Percentiles rank a stretch among this genome's conserved stretches.
Evolutionary conservation across 1,140 invertebrate genomes (phyloP).

Genomic region (Drosophila subpulchrella): DNA sequence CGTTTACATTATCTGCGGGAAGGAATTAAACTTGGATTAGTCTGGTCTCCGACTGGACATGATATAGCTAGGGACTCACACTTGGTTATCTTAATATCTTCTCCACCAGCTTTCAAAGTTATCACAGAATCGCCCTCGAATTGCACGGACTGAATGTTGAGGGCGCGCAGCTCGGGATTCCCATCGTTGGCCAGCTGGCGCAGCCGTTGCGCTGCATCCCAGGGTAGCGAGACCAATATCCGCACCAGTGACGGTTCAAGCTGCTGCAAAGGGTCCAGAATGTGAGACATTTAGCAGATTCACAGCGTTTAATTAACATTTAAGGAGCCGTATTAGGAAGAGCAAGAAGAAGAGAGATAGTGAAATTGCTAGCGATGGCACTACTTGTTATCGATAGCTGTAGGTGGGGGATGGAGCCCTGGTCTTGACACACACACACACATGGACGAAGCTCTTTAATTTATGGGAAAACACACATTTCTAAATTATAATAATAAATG

Average conservation of each 20-base stretch:
- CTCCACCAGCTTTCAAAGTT: slow-evolving; percentile 92
- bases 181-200: slow-evolving; percentile 95
- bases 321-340: slow-evolving; percentile 16
- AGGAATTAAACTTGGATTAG: neutral
- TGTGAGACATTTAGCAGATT: slow-evolving; percentile 27
- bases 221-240: slow-evolving; percentile 97
- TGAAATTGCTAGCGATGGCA: slow-evolving; percentile 36
- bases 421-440: slow-evolving; percentile 15
- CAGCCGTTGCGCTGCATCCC: slow-evolving; percentile 95
- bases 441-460: neutral
- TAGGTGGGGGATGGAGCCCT: slow-evolving; percentile 44
- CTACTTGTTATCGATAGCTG: slow-evolving; percentile 43
- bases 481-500: slow-evolving; percentile 21
- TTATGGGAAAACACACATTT: slow-evolving; percentile 23
- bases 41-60: neutral
- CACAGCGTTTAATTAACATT: slow-evolving; percentile 44
- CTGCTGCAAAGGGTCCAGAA: slow-evolving; percentile 84
- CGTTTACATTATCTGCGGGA: slow-evolving; percentile 65
- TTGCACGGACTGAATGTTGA: slow-evolving; percentile 98
- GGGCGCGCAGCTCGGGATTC: slow-evolving; percentile 92
- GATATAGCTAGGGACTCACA: slow-evolving; percentile 65
- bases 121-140: slow-evolving; percentile 98
- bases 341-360: slow-evolving; percentile 29
- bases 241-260: slow-evolving; percentile 97
- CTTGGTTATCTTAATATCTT: slow-evolving; percentile 90